These are phyloP conservation scores for Microcebus jonahi DNA, from an alignment of 2,113 vertebrate genomes.

Conservation along the genomic window DNA sequence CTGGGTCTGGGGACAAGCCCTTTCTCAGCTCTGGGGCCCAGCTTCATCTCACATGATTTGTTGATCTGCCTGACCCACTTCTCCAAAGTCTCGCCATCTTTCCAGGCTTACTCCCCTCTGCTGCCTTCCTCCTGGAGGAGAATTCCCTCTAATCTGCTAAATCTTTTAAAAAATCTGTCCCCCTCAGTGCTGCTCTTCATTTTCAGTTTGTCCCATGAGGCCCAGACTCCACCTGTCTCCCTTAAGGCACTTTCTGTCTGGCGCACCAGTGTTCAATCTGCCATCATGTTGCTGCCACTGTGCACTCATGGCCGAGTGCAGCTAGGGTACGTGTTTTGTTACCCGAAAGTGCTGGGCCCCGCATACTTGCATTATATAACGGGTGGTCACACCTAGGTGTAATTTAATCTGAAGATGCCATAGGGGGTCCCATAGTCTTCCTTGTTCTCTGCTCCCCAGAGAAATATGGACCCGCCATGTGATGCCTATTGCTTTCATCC, in stretches of 20 bases:
- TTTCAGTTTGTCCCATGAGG: background rate
- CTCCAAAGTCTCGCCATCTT: too few species aligned
- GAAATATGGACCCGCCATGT: background rate
- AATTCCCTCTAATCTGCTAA: background rate
- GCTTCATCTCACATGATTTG: background rate
- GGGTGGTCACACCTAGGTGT: background rate
- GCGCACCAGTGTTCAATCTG: background rate
- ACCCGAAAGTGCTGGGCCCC: background rate
- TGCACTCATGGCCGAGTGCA: background rate
- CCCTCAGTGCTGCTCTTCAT: background rate
- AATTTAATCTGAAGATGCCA: background rate
- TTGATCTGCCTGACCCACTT: background rate
- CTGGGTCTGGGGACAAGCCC: background rate
- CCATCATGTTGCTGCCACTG: background rate
- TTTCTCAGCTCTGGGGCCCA: background rate
- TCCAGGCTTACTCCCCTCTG: background rate
- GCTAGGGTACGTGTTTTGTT: background rate
- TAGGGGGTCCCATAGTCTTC: background rate
- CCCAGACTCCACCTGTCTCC: background rate
- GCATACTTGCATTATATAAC: background rate
- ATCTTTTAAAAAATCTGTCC: background rate
- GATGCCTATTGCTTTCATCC: background rate
- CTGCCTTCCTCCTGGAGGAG: background rate
- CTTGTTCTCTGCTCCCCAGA: background rate
- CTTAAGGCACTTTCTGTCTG: background rate